Evolutionary conservation across 2,888 invertebrate genomes (phyloP), one percentile per base, ranked within the genome.

Genomic region (Caenorhabditis panamensis): DNA sequence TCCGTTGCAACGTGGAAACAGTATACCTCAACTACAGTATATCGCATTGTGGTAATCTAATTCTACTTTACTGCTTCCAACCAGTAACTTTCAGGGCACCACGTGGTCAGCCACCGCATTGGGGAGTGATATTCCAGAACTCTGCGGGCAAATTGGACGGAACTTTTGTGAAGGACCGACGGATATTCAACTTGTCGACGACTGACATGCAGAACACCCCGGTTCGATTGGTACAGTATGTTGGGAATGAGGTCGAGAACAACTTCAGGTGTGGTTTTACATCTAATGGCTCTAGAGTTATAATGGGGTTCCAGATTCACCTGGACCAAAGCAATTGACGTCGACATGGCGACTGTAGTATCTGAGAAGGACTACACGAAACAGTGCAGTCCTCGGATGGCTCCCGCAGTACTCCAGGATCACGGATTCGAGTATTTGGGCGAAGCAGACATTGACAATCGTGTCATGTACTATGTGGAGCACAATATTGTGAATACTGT

Each of bases 381-480:
- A 1, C 16, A 62, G 22, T 84, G 84, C 67, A 73, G 58, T 49
- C 68, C 84, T 0, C 71, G 79, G 49, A 68, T 82, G 68, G 82
- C 82, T n/a, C 84, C 84, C 9, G 84, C 84, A 0, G 75, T 84
- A 8, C 58, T 67, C 22, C 41, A 76, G 64, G 84, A 84, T 11
- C 77, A 71, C 22, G 81, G 79, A 44, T 82, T 54, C 49, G 84
- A 84, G 37, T 84, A 56, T 61, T 67, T 84, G 11, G 84, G 84
- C 16, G 84, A 84, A 37, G 84, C 84, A 3, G 82, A 84, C 51
- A 76, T 84, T 36, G 84, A 84, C 49, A 81, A 81, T 53, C 72
- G 82, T 1, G 31, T 76, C 1, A 81, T 84, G 82, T 77, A 72
- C 54, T 84, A 84, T 66, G 81, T 84, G 24, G 69, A 73, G 41